Evolutionary conservation across 2,797 vertebrate species (phyloP).

Genomic region (Spondyliosoma cantharus): DNA sequence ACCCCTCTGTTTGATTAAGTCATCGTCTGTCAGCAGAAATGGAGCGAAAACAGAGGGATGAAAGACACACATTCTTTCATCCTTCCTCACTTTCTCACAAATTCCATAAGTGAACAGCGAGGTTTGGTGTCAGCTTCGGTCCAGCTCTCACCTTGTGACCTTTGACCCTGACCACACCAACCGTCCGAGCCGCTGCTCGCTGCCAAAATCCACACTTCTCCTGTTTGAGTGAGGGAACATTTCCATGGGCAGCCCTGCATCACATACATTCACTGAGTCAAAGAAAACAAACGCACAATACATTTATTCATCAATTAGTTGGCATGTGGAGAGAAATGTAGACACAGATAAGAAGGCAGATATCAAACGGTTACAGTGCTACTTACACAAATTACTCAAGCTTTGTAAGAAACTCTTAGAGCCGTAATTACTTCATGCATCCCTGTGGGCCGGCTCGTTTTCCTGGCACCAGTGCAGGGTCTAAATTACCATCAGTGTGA

Average conservation of each 20-base stretch:
- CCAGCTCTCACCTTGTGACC: constrained; percentile 44
- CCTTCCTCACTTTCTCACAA: constrained; percentile 25
- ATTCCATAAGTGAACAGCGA: constrained; percentile 31
- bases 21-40: neutral
- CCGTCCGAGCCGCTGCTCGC: neutral
- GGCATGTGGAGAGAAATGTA: constrained; percentile 23
- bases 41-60: neutral
- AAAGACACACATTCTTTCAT: constrained; percentile 14
- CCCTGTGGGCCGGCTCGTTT: neutral
- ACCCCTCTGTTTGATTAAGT: neutral
- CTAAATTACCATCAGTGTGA: constrained; percentile 17
- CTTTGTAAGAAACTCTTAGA: constrained; percentile 4
- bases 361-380: neutral
- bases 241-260: constrained; percentile 31
- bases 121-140: constrained; percentile 12
- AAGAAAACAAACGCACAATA: constrained; percentile 30
- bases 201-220: constrained; percentile 64
- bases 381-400: neutral
- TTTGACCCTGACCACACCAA: constrained; percentile 45
- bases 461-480: neutral
- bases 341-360: constrained; percentile 20
- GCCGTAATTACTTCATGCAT: constrained; percentile 20
- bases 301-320: constrained; percentile 29
- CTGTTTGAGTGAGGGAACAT: constrained; percentile 42
- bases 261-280: constrained; percentile 2